These are phyloP conservation scores for Anticlea derivata DNA, from an alignment of 2,888 invertebrate species.

Conservation along the genomic window DNA sequence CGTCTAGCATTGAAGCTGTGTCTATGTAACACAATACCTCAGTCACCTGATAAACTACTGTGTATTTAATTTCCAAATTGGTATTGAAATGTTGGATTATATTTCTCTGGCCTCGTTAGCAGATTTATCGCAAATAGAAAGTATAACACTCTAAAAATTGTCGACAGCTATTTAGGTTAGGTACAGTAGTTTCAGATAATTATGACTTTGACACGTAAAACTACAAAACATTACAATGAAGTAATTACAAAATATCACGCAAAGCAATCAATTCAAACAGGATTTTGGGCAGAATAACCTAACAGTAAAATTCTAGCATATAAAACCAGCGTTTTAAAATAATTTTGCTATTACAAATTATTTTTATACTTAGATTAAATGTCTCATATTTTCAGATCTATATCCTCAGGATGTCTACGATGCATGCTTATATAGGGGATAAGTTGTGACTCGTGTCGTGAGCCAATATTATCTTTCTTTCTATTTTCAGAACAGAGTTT, in stretches of 20 bases:
- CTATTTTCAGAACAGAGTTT: too few species aligned
- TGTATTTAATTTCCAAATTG: constrained; percentile 23
- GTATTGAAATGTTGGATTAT: constrained; percentile 26
- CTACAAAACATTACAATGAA: constrained; percentile 17
- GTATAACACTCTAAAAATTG: constrained; percentile 21
- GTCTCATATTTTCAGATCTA: too few species aligned
- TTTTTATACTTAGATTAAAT: too few species aligned
- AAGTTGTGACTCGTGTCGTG: too few species aligned
- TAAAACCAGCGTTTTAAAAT: too few species aligned
- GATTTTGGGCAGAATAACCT: neutral
- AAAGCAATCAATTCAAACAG: constrained; percentile 14
- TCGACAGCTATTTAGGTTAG: constrained; percentile 14
- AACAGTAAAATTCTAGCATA: neutral
- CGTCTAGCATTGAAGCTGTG: neutral
- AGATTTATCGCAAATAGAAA: constrained; percentile 28
- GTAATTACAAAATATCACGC: constrained; percentile 17
- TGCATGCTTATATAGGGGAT: too few species aligned
- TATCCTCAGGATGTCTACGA: too few species aligned
- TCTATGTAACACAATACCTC: constrained; percentile 25
- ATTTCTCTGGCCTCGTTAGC: constrained; percentile 25
- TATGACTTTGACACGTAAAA: constrained; percentile 29
- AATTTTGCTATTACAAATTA: too few species aligned
- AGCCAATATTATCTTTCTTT: too few species aligned
- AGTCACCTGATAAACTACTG: constrained; percentile 22
- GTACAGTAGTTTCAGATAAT: constrained; percentile 9